These are phyloP conservation scores for Ophion ellenae DNA, from an alignment of 2,888 invertebrate genomes.

Conservation along the genomic window DNA sequence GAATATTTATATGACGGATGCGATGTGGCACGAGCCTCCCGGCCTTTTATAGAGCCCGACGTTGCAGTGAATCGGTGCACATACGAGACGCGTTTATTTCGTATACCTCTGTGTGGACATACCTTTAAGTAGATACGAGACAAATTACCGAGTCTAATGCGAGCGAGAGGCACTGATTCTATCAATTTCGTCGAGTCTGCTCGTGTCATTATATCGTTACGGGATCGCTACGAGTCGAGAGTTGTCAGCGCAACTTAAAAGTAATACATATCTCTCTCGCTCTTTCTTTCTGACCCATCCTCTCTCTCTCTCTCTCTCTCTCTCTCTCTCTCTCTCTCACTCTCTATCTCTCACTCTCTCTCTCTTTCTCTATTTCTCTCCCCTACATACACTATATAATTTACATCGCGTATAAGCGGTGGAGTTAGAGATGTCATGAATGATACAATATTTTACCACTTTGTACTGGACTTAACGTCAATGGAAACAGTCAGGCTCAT, in stretches of 20 bases:
- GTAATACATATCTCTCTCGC: conserved; percentile 41
- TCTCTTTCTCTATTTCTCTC: conserved; percentile 30
- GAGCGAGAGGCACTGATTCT: conserved; percentile 78
- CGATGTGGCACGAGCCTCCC: conserved; percentile 69
- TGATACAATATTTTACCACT: conserved; percentile 49
- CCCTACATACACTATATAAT: conserved; percentile 6
- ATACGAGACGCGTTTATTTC: conserved; percentile 1
- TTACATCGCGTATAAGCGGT: conserved; percentile 22
- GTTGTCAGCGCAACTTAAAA: conserved; percentile 49
- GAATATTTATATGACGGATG: conserved; percentile 42
- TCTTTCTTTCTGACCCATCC: neutral
- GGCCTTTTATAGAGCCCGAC: conserved; percentile 49
- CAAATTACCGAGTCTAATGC: conserved; percentile 77
- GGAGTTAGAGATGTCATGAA: conserved; percentile 51
- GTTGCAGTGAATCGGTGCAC: conserved; percentile 31
- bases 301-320: conserved; percentile 32
- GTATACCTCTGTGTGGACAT: conserved; percentile 49
- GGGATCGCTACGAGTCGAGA: conserved; percentile 69
- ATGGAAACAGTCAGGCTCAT: conserved; percentile 8
- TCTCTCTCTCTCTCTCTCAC: conserved; percentile 35
- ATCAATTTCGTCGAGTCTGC: conserved; percentile 80
- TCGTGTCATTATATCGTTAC: conserved; percentile 81
- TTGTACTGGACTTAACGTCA: conserved; percentile 55
- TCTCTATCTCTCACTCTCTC: conserved; percentile 43
- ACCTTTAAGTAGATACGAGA: conserved; percentile 71